Percentiles rank a stretch among this genome's conserved stretches.
Evolutionary conservation across 2,113 vertebrate species (phyloP).

Genomic region (Arvicanthis niloticus): DNA sequence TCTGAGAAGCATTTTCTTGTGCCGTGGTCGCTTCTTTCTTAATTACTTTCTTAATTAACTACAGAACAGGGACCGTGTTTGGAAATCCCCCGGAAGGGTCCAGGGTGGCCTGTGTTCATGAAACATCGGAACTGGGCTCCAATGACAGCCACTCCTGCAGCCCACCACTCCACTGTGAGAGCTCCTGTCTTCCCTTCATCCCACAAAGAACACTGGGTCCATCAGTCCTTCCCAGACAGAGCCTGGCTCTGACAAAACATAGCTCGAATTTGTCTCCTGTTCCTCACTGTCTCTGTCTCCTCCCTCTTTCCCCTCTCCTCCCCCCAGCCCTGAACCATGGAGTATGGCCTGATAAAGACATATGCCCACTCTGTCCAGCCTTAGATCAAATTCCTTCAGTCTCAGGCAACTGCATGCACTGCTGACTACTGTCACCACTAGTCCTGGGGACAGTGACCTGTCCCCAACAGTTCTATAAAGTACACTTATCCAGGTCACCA

Average conservation of each 20-base stretch:
- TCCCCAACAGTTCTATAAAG: background rate
- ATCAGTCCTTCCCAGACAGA: background rate
- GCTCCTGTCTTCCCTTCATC: background rate
- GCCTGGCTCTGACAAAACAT: background rate
- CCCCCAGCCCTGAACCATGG: background rate
- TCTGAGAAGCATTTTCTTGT: background rate
- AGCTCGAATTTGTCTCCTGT: background rate
- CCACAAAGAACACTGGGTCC: background rate
- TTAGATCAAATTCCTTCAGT: background rate
- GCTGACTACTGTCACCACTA: background rate
- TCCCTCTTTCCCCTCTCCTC: background rate
- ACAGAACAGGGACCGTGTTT: background rate
- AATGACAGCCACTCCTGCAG: background rate
- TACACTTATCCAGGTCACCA: background rate
- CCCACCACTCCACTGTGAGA: background rate
- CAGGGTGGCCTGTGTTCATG: background rate
- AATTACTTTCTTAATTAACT: background rate
- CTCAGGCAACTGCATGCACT: background rate
- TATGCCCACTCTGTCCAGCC: accelerated
- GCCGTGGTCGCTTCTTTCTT: background rate
- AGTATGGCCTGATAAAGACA: background rate
- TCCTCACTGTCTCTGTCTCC: background rate
- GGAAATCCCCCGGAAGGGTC: background rate
- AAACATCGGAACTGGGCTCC: background rate
- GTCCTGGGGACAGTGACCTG: background rate